Conservation (phyloP, 1,140 invertebrate genomes). For the Ceratina calcarata region DNA sequence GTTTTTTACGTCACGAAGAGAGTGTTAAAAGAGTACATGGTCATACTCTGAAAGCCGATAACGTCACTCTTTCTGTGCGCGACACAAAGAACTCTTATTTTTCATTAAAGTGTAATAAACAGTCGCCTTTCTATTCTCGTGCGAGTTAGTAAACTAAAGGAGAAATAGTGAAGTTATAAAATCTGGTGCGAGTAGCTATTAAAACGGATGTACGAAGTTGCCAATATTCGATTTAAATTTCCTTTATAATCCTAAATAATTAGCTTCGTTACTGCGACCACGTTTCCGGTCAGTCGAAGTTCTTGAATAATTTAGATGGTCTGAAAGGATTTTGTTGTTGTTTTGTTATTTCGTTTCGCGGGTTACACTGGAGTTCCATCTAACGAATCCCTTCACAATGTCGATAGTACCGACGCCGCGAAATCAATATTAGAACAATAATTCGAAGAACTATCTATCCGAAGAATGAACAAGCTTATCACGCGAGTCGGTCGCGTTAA, state of each 20-base stretch:
- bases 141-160: neutral
- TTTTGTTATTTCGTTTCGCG: neutral
- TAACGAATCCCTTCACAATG: neutral
- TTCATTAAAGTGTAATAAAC: slow-evolving; percentile 4
- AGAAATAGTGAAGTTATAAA: neutral
- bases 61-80: neutral
- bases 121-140: neutral
- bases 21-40: slow-evolving; percentile 2
- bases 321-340: too few relatives aligned
- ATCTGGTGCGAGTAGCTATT: too few relatives aligned
- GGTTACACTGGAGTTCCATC: neutral
- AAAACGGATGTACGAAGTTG: neutral
- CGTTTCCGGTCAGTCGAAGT: neutral
- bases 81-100: neutral
- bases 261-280: neutral
- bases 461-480: neutral
- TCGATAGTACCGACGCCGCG: neutral
- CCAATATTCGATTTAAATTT: neutral
- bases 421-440: too few relatives aligned
- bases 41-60: neutral
- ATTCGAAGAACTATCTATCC: too few relatives aligned
- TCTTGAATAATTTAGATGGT: too few relatives aligned
- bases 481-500: neutral
- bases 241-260: too few relatives aligned
- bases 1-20: neutral